Percentiles rank a stretch among this genome's conserved stretches.
Evolutionary conservation across 2,888 invertebrate genomes (phyloP).

Genomic region (Tipula lateralis): DNA sequence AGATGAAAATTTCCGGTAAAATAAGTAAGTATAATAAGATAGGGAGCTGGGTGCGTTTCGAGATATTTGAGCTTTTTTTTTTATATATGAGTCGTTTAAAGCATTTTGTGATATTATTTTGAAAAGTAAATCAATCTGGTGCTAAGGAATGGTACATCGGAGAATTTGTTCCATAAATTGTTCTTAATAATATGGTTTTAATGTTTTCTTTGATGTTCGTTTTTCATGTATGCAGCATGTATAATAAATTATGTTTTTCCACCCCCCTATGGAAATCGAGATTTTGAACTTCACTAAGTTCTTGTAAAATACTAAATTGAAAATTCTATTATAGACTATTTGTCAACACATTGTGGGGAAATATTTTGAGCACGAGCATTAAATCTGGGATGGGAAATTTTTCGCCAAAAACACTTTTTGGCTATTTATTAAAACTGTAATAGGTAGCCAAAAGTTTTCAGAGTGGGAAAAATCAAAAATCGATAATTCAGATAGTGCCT

Average conservation of each 20-base stretch:
- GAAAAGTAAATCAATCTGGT: neutral
- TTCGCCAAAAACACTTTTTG: no score
- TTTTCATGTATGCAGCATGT: neutral
- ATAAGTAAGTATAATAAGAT: neutral
- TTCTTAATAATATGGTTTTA: neutral
- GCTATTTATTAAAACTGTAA: no score
- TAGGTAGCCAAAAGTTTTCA: no score
- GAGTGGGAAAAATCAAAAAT: no score
- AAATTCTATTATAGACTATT: neutral
- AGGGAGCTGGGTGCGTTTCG: neutral
- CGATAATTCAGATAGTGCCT: no score
- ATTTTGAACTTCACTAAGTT: neutral
- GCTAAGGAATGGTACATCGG: neutral
- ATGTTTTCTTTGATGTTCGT: neutral
- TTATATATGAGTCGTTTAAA: constrained; percentile 24
- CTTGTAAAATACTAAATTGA: neutral
- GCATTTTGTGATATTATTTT: neutral
- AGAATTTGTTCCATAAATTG: neutral
- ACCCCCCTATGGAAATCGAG: neutral
- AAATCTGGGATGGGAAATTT: no score
- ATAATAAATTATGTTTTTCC: neutral
- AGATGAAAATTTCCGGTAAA: neutral
- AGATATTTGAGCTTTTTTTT: constrained; percentile 14
- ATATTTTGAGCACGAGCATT: neutral
- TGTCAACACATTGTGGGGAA: neutral